Evolutionary conservation across 2,797 vertebrate species (phyloP).

Genomic region (Acridotheres tristis): DNA sequence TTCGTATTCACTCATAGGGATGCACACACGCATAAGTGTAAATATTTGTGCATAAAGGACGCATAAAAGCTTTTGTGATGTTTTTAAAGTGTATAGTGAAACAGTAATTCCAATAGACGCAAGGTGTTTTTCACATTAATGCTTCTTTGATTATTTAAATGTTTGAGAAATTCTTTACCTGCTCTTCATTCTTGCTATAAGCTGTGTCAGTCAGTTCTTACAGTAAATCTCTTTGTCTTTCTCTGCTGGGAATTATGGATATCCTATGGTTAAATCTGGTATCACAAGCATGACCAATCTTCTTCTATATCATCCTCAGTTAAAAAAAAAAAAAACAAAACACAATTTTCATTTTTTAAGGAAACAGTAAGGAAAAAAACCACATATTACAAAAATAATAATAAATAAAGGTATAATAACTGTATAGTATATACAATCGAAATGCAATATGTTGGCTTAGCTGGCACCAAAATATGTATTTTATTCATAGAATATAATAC

Average conservation of each 20-base stretch:
- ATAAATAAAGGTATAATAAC: neutral
- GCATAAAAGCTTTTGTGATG: neutral
- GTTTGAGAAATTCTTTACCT: neutral
- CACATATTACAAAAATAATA: neutral
- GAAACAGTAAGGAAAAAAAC: neutral
- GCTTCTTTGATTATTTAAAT: neutral
- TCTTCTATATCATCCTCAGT: neutral
- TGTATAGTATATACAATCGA: too few species aligned
- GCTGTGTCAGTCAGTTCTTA: neutral
- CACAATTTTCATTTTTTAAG: neutral
- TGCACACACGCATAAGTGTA: neutral
- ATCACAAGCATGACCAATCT: neutral
- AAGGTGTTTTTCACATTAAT: neutral
- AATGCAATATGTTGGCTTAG: neutral
- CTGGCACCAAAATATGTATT: neutral
- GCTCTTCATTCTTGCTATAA: neutral
- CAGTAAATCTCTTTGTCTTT: neutral
- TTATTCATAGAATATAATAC: neutral
- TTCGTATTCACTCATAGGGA: neutral
- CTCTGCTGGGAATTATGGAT: neutral
- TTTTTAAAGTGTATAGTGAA: neutral
- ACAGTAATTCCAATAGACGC: neutral
- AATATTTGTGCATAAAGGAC: neutral
- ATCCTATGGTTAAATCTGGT: neutral
- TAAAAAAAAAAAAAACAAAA: neutral